phyloP scores from a whole-genome alignment of 2,888 invertebrate genomes.

The Alloscopus bannaensis region DNA sequence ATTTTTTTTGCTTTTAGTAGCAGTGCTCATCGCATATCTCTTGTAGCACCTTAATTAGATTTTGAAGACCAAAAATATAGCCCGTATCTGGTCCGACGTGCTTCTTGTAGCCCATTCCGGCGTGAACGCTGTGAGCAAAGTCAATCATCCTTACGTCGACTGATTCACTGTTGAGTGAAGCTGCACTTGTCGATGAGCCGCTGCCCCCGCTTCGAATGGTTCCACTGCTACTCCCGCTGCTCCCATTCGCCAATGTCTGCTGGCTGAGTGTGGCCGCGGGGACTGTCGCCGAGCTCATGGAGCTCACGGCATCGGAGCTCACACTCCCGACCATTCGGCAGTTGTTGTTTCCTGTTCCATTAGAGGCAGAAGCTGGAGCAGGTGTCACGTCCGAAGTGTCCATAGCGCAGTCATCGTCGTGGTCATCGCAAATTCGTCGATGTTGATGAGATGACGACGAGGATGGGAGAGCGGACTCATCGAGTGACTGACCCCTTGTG shows the following conservation, averaged over 20 bases:
- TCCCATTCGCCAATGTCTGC: conserved; percentile 14
- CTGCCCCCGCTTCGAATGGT: conserved; percentile 35
- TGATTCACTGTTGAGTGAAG: conserved; percentile 68
- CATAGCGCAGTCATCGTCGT: conserved; percentile 44
- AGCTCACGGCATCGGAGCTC: conserved; percentile 45
- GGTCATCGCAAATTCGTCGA: conserved; percentile 3
- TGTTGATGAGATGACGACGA: neutral
- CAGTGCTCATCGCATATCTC: conserved; percentile 70
- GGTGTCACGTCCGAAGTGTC: conserved; percentile 19
- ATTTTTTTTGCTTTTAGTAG: neutral
- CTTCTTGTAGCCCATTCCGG: conserved; percentile 72
- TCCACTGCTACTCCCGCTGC: conserved; percentile 33
- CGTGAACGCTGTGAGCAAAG: conserved; percentile 76
- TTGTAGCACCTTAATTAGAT: conserved; percentile 75
- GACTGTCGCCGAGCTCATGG: conserved; percentile 32
- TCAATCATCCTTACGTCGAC: conserved; percentile 77
- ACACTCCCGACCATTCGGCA: conserved; percentile 41
- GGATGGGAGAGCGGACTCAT: conserved; percentile 39
- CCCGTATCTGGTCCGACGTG: conserved; percentile 76
- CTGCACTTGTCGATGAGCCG: conserved; percentile 41
- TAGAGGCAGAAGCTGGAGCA: neutral
- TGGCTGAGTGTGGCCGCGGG: conserved; percentile 24
- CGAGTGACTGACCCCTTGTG: conserved; percentile 49
- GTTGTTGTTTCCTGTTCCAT: neutral
- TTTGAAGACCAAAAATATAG: conserved; percentile 76